Base-by-base conservation (phyloP, 2,888 invertebrate genomes). In the Brenthis ino region DNA sequence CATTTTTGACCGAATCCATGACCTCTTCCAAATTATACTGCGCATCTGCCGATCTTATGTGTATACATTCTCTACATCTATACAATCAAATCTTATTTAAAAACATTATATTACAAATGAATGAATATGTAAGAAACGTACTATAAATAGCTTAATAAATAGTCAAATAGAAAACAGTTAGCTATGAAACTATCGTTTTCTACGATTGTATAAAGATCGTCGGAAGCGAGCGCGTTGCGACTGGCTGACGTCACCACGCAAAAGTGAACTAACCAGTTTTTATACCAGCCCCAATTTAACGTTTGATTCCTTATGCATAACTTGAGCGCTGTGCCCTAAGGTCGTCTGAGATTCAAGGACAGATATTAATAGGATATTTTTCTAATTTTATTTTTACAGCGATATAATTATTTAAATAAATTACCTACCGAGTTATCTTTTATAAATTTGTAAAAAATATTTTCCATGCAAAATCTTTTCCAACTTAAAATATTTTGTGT, bases 241-340 rank as follows among this genome's bases (percentile, higher is more conserved):
- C 66, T 68, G 72, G 72, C 71, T 91, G 91, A 90, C 91, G 91
- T 91, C 90, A 91, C 72, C 79, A 60, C 69, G 70, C 79, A 77
- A 77, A 80, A 85, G 84, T 83, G 77, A 82, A 74, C 83, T 76
- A 73, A 91, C 91, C 87, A 88, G 89, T 91, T 91, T 86, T 85
- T 84, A 81, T 80, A 77, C 74, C 78, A 86, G 87, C 85, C 82
- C 87, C 87, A 88, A 88, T 88, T 92, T 85, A 85, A 86, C 82
- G 83, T 88, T 91, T 90, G 88, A 89, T 89, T 89, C 87, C 90
- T 86, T 89, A 89, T 89, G 89, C 90, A 91, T 91, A 91, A 84
- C 88, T 89, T 82, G 82, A 77, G 75, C 77, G 78, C 75, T 77
- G 77, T 84, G 87, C 87, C 86, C 89, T 90, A 85, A 91, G 90